Evolutionary conservation across 64 coral and sea anemone species (phyloP).

Genomic region (Montipora capricornis): DNA sequence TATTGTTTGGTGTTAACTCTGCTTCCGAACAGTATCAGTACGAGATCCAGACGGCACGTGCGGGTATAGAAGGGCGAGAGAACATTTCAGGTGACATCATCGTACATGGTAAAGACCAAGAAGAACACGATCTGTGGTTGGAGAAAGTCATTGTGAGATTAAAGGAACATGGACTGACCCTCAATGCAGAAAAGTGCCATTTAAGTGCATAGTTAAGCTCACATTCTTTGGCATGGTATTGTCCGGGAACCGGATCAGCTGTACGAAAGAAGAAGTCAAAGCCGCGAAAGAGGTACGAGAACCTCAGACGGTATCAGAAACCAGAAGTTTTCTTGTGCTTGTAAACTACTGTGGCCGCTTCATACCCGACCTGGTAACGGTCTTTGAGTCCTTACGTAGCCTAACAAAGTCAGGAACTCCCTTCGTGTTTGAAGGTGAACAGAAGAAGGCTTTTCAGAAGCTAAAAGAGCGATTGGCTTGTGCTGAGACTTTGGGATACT

Average conservation of each 20-base stretch:
- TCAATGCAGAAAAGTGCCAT: not conserved
- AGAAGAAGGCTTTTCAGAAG: not conserved
- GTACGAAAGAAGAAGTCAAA: slow-evolving; percentile 22
- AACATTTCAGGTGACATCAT: not conserved
- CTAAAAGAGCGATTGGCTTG: not conserved
- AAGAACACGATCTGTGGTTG: not conserved
- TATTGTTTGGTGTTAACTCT: not conserved
- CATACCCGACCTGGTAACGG: slow-evolving; percentile 39
- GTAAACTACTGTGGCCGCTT: slow-evolving; percentile 45
- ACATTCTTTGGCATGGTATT: slow-evolving; percentile 24
- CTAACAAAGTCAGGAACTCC: slow-evolving; percentile 25
- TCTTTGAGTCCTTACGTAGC: not conserved
- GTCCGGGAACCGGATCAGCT: not conserved
- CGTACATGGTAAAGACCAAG: not conserved
- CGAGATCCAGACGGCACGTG: not conserved
- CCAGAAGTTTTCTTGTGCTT: slow-evolving; percentile 16
- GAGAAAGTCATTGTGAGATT: not conserved
- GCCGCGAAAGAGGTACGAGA: not conserved
- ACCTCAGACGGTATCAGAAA: slow-evolving; percentile 8
- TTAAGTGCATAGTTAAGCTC: not conserved
- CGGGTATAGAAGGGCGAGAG: not conserved
- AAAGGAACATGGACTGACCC: not conserved
- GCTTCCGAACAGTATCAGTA: slow-evolving; percentile 7
- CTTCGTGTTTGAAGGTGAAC: slow-evolving; percentile 13
- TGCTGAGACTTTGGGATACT: slow-evolving; percentile 1